Conservation (phyloP, 2,888 invertebrate species). For the Bembecia ichneumoniformis region DNA sequence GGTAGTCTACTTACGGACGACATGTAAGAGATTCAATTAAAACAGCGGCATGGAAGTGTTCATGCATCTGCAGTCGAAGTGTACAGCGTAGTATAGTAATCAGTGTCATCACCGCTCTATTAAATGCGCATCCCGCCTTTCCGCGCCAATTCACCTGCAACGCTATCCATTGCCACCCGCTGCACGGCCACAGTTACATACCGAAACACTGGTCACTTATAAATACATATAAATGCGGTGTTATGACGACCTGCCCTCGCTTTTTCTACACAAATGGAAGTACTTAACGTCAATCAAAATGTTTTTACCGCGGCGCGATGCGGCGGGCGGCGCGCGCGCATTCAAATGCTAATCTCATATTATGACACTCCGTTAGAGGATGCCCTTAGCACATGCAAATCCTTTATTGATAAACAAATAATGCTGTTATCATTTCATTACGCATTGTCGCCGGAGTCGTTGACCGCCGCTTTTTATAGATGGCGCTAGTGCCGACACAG, state of each 20-base stretch:
- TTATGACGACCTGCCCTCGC: too few species aligned
- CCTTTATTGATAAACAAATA: conserved; percentile 65
- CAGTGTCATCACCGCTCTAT: conserved; percentile 13
- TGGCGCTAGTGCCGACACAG: conserved; percentile 33
- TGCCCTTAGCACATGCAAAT: conserved; percentile 65
- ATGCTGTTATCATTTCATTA: conserved; percentile 61
- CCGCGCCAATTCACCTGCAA: neutral
- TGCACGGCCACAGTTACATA: neutral
- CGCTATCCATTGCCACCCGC: too few species aligned
- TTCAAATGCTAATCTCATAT: conserved; percentile 47
- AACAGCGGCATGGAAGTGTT: neutral
- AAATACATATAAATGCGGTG: too few species aligned
- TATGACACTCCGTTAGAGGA: conserved; percentile 26
- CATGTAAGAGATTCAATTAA: neutral
- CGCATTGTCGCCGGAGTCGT: conserved; percentile 45
- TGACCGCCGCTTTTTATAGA: conserved; percentile 38
- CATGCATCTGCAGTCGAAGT: neutral
- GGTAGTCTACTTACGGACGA: too few species aligned
- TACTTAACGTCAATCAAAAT: conserved; percentile 16
- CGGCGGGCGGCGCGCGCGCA: conserved; percentile 27
- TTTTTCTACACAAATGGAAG: conserved; percentile 5
- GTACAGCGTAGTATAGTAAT: conserved; percentile 4
- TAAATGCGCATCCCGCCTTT: conserved; percentile 6
- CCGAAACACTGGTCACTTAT: too few species aligned
- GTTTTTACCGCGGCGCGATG: neutral